Evolutionary conservation across 2,113 vertebrate genomes (phyloP), one percentile per base, ranked within the genome.

Genomic region (Hippoglossus stenolepis): DNA sequence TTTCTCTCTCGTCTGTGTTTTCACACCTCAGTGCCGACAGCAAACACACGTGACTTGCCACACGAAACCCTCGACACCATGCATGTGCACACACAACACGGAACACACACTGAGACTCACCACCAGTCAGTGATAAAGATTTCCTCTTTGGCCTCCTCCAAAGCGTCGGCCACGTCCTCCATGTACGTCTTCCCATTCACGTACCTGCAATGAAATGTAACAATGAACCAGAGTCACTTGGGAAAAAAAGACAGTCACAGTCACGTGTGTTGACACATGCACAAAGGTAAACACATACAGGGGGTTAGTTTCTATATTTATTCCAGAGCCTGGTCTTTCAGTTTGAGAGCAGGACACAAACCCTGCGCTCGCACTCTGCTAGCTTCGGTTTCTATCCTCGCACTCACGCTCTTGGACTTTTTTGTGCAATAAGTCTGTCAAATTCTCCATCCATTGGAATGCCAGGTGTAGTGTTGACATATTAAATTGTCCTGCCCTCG

Each of bases 91-190:
- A 43, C 40, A 43, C 10, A 38, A 38, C 35, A 26, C 11, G 20
- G 5, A 60, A 3, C 4, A 61, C 53, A 35, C 21, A 14, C 3
- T 17, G 5, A 35, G 23, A 96, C 97, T 40, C 90, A 99, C 98
- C 98, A 99, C 98, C 98, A 99, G 85, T 99, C 98, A 0, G 98
- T 99, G 93, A 99, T 99, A 73, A 99, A 99, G 90, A 99, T 99
- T 76, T 99, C 98, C 73, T 99, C 98, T 57, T 95, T 95, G 0
- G 98, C 98, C 7, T 95, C 96, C 89, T 99, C 98, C 94, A 99
- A 93, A 49, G 97, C 97, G 31, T 98, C 86, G 0, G 98, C 97
- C 0, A 99, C 95, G 1, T 99, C 98, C 91, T 98, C 96, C 82
- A 99, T 99, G 92, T 98, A 99, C 5, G 94, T 95, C 91, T 96